Conservation (phyloP, 2,888 invertebrate genomes). For the Hemithea aestivaria region DNA sequence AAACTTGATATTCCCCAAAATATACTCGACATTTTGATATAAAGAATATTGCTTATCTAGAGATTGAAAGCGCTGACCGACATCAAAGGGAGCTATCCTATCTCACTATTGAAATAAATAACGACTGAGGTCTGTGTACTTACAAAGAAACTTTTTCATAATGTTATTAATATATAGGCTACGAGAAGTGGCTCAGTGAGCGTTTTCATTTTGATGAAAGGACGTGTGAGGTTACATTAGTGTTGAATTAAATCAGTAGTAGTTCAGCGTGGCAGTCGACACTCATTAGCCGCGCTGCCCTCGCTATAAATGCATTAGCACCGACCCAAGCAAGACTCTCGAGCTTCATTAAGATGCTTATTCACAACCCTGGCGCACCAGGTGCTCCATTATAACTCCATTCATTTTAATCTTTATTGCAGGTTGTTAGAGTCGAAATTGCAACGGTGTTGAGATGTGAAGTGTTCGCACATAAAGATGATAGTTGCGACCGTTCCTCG, state of each 20-base stretch:
- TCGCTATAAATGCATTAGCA: conserved; percentile 21
- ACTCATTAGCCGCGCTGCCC: conserved; percentile 11
- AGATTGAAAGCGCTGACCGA: conserved; percentile 6
- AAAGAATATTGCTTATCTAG: conserved; percentile 10
- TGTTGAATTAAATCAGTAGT: neutral
- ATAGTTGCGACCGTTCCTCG: conserved; percentile 12
- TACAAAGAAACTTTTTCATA: conserved; percentile 1
- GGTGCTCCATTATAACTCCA: conserved; percentile 10
- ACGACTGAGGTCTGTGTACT: neutral
- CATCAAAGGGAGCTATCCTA: conserved; percentile 3
- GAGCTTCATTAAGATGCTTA: conserved; percentile 19
- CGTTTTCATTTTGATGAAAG: too few species aligned
- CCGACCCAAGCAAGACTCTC: too few species aligned
- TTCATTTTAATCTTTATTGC: conserved; percentile 13
- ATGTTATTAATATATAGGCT: neutral
- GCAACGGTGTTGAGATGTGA: conserved; percentile 4
- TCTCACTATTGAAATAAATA: conserved; percentile 3
- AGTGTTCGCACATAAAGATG: conserved; percentile 17
- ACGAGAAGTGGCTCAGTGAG: too few species aligned
- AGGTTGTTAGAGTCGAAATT: conserved; percentile 13
- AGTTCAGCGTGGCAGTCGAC: too few species aligned
- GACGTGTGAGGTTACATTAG: neutral
- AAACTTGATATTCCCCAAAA: conserved; percentile 4
- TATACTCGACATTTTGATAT: conserved; percentile 2
- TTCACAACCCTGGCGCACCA: conserved; percentile 18